These are phyloP conservation scores for Chrysoperla carnea DNA, from an alignment of 1,140 invertebrate species.

Conservation along the genomic window DNA sequence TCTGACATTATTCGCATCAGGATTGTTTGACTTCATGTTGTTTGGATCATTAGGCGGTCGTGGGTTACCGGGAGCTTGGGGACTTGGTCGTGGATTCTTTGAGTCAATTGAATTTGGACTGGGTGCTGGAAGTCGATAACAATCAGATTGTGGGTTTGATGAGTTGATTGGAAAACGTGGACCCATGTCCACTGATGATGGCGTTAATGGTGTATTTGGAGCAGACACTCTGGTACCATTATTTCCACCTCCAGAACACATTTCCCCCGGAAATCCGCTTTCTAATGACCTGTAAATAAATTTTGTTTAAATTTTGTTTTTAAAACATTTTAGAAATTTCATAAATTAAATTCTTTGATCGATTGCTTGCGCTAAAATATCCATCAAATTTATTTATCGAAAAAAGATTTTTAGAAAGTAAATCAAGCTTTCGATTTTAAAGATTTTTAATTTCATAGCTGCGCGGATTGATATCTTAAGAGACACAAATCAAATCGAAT, in stretches of 20 bases:
- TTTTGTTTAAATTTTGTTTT: too few species aligned
- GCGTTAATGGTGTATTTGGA: conserved; percentile 22
- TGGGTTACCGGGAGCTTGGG: conserved; percentile 15
- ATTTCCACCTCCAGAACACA: conserved; percentile 12
- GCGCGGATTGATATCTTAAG: too few species aligned
- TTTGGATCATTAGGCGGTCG: conserved; percentile 15
- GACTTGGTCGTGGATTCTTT: conserved; percentile 15
- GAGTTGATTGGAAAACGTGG: conserved; percentile 22
- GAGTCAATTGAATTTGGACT: conserved; percentile 22
- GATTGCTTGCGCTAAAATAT: too few species aligned
- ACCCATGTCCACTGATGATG: conserved; percentile 22
- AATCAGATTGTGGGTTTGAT: conserved; percentile 14
- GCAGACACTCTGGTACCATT: conserved; percentile 20
- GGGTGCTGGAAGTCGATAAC: conserved; percentile 25
- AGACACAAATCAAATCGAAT: too few species aligned
- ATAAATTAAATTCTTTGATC: too few species aligned
- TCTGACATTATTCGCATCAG: conserved; percentile 10
- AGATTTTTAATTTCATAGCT: too few species aligned
- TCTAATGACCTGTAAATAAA: conserved; percentile 17
- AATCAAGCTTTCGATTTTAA: too few species aligned
- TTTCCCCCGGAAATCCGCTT: conserved; percentile 14
- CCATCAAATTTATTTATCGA: too few species aligned
- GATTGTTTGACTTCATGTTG: too few species aligned
- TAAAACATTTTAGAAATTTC: too few species aligned
- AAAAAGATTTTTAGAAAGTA: too few species aligned